Base-by-base conservation (phyloP, 2,113 vertebrate species). In the Eonycteris spelaea region DNA sequence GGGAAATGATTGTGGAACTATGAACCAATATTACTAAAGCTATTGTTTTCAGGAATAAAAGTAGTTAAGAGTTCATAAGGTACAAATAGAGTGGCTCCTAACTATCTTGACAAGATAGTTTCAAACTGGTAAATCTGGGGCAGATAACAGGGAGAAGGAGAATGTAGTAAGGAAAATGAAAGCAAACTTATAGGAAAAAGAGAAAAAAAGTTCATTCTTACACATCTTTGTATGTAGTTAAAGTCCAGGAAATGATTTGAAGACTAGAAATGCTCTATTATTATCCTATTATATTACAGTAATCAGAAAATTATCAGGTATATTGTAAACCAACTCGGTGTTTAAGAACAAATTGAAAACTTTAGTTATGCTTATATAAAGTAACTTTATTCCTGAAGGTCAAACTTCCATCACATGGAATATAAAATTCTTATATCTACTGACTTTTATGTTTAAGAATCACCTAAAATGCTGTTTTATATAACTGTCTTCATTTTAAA, bases 401-500 rank as follows among this genome's bases (percentile, higher is more conserved):
- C 40, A 97, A 78, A 57, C 6, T 28, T 86, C n/a, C 28, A 33
- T 87, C 24, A 78, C 18, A 65, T 6, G 28, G 57, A n/a, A 68
- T 85, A 35, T 22, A 77, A 85, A 96, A 57, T 79, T 92, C 80
- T 83, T 75, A 84, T 0, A 57, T 68, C 7, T 86, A 71, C 43
- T 91, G 22, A 45, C 45, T 92, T 86, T 53, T 65, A 71, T 65
- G 61, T 35, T 33, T 94, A 82, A 93, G 92, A 93, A 67, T 59
- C 78, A 83, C 68, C 43, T 59, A 65, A 59, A 61, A 79, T 71
- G 45, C 10, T 92, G 18, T 90, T 94, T 79, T 55, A 75, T 70
- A 57, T 6, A 84, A 45, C 28, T 85, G 68, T 91, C 53, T 92
- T 93, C 65, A 80, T 61, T 95, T 90, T 84, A 92, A 97, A 92